Evolutionary conservation across 2,113 vertebrate genomes (phyloP).

Genomic region (Lota lota): DNA sequence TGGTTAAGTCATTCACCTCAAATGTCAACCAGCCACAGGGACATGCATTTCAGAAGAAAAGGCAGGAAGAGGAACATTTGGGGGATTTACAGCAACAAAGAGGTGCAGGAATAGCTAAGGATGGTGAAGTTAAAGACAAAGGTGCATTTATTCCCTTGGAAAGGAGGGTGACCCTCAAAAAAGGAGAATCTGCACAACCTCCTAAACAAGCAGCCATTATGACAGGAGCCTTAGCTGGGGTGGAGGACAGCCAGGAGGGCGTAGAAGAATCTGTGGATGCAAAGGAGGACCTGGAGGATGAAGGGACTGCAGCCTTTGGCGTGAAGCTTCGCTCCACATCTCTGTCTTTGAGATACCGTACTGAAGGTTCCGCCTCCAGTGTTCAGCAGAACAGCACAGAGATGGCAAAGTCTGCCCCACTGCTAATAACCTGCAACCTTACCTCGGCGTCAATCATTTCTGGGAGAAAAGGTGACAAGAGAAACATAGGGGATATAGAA

Average conservation of each 20-base stretch:
- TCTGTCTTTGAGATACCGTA: slow-evolving; percentile 71
- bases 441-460: slow-evolving; percentile 51
- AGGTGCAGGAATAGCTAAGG: slow-evolving; percentile 12
- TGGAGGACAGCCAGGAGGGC: slow-evolving; percentile 32
- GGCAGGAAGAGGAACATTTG: slow-evolving; percentile 18
- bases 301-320: slow-evolving; percentile 77
- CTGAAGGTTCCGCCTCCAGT: slow-evolving; percentile 43
- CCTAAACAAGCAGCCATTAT: slow-evolving; percentile 20
- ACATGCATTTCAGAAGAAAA: slow-evolving; percentile 31
- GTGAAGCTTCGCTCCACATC: slow-evolving; percentile 88
- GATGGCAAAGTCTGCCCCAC: slow-evolving; percentile 25
- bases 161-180: slow-evolving; percentile 33
- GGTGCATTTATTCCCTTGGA: slow-evolving; percentile 25
- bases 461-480: slow-evolving; percentile 60
- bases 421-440: slow-evolving; percentile 40
- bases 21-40: slow-evolving; percentile 28
- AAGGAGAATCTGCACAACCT: slow-evolving; percentile 18
- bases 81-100: slow-evolving; percentile 33
- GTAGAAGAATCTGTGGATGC: slow-evolving; percentile 31
- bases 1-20: slow-evolving; percentile 59
- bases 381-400: slow-evolving; percentile 74
- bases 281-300: slow-evolving; percentile 44
- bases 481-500: slow-evolving; percentile 22
- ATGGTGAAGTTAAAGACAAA: slow-evolving; percentile 25
- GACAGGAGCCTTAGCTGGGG: not conserved